These are phyloP conservation scores for Chromobotia macracanthus DNA, from an alignment of 2,797 vertebrate genomes.

Conservation along the genomic window DNA sequence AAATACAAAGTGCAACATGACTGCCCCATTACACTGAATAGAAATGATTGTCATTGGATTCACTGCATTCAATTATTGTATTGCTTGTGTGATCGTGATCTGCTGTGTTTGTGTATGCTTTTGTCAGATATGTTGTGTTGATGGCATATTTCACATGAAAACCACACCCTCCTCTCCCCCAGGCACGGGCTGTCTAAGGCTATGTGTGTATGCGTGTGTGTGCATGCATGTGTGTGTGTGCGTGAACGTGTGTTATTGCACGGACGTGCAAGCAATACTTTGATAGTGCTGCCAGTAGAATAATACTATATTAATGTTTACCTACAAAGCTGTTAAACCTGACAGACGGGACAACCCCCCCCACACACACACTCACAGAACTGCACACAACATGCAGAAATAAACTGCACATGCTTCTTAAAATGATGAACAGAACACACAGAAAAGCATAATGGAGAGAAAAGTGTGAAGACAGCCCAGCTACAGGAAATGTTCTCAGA, in stretches of 20 bases:
- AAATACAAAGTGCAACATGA: neutral
- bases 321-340: conserved; percentile 75
- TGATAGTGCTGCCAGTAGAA: conserved; percentile 68
- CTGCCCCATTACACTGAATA: neutral
- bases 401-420: conserved; percentile 44
- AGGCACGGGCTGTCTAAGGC: conserved; percentile 57
- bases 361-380: conserved; percentile 46
- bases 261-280: conserved; percentile 49
- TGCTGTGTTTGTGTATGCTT: conserved; percentile 20
- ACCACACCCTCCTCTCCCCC: conserved; percentile 55
- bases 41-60: neutral
- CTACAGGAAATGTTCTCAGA: too few species aligned
- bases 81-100: neutral
- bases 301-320: conserved; percentile 71
- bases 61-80: neutral
- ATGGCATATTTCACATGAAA: conserved; percentile 55
- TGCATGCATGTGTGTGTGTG: conserved; percentile 34
- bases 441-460: neutral
- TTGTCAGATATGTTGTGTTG: conserved; percentile 43
- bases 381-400: conserved; percentile 14
- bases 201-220: conserved; percentile 45
- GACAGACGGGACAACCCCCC: conserved; percentile 70
- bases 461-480: neutral
- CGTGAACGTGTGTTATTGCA: conserved; percentile 50
- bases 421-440: conserved; percentile 8